Evolutionary conservation across 2,113 vertebrate genomes (phyloP), one percentile per base, ranked within the genome.

Genomic region (Calypte anna): DNA sequence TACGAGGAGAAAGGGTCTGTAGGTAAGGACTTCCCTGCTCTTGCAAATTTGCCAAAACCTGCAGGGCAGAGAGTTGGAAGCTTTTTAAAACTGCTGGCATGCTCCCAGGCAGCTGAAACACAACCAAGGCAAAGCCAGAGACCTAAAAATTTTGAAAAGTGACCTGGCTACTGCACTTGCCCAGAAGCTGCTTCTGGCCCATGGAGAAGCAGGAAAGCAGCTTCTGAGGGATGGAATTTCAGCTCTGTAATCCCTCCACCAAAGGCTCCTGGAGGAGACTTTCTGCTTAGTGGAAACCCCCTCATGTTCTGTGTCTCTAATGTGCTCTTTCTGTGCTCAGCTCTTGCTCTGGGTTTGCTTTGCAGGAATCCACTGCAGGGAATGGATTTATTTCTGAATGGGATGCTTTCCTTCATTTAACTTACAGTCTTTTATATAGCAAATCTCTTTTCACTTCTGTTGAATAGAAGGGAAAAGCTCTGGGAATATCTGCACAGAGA

Each of bases 271-370:
- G 14, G 12, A 40, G 30, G 81, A 43, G 14, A 23, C 21, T 33
- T 72, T 25, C 38, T 46, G 58, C 64, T 40, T 36, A 4, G 5
- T 10, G 75, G n/a, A 4, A 6, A 16, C 28, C 5, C 4, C 44
- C 27, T 61, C 15, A 3, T 20, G 2, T 1, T 13, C 43, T 9
- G 11, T 13, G 36, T 38, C 25, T 28, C 38, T 75, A 0, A 19
- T 20, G 0, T 5, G 27, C 44, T 44, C 25, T 25, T 27, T 16
- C 54, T 19, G 27, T 7, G 55, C 55, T 38, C 62, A 38, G 38
- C 57, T 50, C 31, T 43, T 20, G 19, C 23, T 27, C 21, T 16
- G 69, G 21, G 30, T 38, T 7, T 36, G 9, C 18, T 43, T 55
- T 36, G 50, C 50, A 50, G 79, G 33, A 22, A 1, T 30, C 21